Base-by-base conservation (phyloP, 2,113 vertebrate species). In the Ageneiosus marmoratus region DNA sequence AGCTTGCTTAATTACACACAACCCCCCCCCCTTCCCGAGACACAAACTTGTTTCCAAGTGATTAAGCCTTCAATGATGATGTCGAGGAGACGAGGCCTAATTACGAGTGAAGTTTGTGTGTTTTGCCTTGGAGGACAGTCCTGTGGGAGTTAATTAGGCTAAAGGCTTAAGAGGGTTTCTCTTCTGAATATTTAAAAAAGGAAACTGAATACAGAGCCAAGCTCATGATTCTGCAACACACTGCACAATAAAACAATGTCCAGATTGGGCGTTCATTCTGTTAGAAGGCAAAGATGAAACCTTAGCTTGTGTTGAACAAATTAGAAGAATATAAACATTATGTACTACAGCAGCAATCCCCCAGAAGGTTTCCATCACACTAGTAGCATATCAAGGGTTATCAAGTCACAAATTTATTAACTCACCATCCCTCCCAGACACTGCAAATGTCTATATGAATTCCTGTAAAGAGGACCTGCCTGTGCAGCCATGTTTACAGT, bases 141-240 rank as follows among this genome's bases (percentile, higher is more conserved):
- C 92, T 89, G 89, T 90, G 89, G 88, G 91, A 90, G 84, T 72
- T 88, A 88, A 90, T 93, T 88, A 92, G 75, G 27, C 82, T 27
- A 82, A 67, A n/a, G 51, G 53, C 70, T 69, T 62, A 81, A 58
- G 22, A 29, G 37, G 51, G 63, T 58, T 76, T 50, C 48, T 78
- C 63, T 37, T 24, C 5, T n/a, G 27, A 62, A 82, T 62, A 51
- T 34, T 6, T 77, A 60, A 60, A 72, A 41, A 13, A 72, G 53
- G 76, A 69, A 70, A 8, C 2, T 4, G 16, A 10, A 32, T 22
- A 50, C 12, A 16, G 20, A 56, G 24, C n/a, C 55, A 15, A 0
- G 51, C 55, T 34, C 32, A 32, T 56, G 50, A 41, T 67, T 67
- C 16, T 70, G n/a, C 13, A 32, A 48, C 34, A 18, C 22, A 80